Base-by-base conservation (phyloP, 1,140 invertebrate species). In the Drosophila chauvacae region DNA sequence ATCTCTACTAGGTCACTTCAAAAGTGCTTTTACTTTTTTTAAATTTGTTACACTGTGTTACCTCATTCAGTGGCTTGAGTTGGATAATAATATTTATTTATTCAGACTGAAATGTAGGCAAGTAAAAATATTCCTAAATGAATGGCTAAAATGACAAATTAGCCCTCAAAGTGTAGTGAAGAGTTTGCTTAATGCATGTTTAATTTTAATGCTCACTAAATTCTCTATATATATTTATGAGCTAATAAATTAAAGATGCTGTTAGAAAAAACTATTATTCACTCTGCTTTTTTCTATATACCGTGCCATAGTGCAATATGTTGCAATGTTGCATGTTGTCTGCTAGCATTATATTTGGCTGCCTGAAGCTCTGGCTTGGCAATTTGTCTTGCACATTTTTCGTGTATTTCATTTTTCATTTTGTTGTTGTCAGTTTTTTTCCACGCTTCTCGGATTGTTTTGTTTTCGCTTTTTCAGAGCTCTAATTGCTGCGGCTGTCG, bases 401-500 rank as follows among this genome's bases (percentile, higher is more conserved):
- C 37, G 33, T 47, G 68, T 53, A 71, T 69, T 60, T 59, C 18
- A 74, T 51, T 42, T 69, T 78, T 53, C 28, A 48, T 51, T 33
- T 51, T 51, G 26, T 51, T 30, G 41, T 59, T 74, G 71, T 60
- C 42, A 56, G 64, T 30, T 30, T 62, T 62, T 55, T 56, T 39
- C 26, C 33, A 14, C 39, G 44, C 47, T 23, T 80, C 60, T 65
- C 33, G 30, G 55, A 70, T 64, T 75, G 71, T 60, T 77, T 78
- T 77, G 74, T 77, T 78, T 70, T 78, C 65, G 39, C 42, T 60
- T 55, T 51, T 59, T 41, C 44, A 35, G 44, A 59, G 83, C 84
- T 86, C 80, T 86, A 87, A 86, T 86, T 87, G 84, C 80, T 88
- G 84, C 63, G 60, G 63, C 80, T 86, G 83, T 80, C 66, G 76